Evolutionary conservation across 2,888 invertebrate genomes (phyloP).

Genomic region (Pedicia rivosa): DNA sequence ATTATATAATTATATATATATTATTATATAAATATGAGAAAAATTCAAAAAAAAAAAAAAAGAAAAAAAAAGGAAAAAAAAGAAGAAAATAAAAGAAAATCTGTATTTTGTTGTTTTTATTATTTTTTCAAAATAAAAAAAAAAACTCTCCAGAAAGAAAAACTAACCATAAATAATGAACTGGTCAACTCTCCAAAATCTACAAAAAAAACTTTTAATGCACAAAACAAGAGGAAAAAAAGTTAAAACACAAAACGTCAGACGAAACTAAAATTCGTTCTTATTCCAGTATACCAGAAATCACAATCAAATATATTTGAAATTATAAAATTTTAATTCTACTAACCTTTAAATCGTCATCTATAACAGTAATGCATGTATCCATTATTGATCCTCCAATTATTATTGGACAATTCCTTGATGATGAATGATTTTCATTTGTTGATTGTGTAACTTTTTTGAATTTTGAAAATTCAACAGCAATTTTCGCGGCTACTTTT

Average conservation of each 20-base stretch:
- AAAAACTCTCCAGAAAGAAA: neutral
- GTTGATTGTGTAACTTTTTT: neutral
- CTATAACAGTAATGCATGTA: conserved; percentile 45
- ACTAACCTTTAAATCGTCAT: conserved; percentile 50
- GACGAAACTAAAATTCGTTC: no score
- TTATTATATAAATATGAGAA: conserved; percentile 6
- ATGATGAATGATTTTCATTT: neutral
- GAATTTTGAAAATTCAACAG: conserved; percentile 36
- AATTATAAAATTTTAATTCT: neutral
- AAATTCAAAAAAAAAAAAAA: conserved; percentile 6
- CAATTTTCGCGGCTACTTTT: conserved; percentile 61
- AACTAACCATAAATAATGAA: no score
- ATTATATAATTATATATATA: conserved; percentile 1
- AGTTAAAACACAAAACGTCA: no score
- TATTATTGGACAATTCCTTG: no score
- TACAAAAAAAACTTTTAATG: no score
- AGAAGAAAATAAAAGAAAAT: conserved; percentile 2
- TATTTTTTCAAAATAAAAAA: neutral
- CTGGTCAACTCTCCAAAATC: no score
- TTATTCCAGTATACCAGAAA: no score
- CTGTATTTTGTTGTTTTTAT: neutral
- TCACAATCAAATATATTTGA: no score
- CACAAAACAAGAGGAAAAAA: no score
- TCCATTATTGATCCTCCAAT: conserved; percentile 70
- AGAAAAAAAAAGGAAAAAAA: conserved; percentile 7